These are phyloP conservation scores for Toxonevra muliebris DNA, from an alignment of 2,888 invertebrate species.

Conservation along the genomic window DNA sequence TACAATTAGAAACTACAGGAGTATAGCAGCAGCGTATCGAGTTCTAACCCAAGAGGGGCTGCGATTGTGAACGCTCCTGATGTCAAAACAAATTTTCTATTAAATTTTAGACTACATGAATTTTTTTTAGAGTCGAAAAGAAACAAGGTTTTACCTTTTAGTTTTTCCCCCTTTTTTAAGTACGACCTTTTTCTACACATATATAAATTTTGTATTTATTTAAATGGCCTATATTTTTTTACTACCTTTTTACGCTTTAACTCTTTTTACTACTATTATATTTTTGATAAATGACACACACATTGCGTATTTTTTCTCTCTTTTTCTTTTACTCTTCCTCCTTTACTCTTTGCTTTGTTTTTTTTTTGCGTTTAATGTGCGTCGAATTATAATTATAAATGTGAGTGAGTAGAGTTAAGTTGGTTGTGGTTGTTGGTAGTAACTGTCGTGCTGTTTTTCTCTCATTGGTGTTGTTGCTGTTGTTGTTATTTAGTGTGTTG, in stretches of 20 bases:
- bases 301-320: not conserved
- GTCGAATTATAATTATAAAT: not conserved
- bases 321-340: not conserved
- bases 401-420: not conserved
- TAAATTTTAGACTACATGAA: no score
- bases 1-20: no score
- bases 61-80: no score
- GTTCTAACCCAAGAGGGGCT: no score
- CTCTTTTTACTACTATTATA: slow-evolving; percentile 12
- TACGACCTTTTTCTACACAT: no score
- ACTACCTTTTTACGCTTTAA: not conserved
- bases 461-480: not conserved
- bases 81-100: no score
- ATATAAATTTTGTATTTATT: slow-evolving; percentile 22
- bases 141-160: no score
- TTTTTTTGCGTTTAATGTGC: slow-evolving; percentile 10
- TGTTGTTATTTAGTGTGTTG: slow-evolving; percentile 7
- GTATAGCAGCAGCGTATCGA: no score
- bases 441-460: no score
- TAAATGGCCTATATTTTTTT: slow-evolving; percentile 37
- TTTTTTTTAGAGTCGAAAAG: no score
- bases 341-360: not conserved
- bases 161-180: no score
- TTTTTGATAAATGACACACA: slow-evolving; percentile 51
- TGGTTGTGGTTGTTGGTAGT: slow-evolving; percentile 9